These are phyloP conservation scores for Cotesia glomerata DNA, from an alignment of 1,140 invertebrate species.

Conservation along the genomic window DNA sequence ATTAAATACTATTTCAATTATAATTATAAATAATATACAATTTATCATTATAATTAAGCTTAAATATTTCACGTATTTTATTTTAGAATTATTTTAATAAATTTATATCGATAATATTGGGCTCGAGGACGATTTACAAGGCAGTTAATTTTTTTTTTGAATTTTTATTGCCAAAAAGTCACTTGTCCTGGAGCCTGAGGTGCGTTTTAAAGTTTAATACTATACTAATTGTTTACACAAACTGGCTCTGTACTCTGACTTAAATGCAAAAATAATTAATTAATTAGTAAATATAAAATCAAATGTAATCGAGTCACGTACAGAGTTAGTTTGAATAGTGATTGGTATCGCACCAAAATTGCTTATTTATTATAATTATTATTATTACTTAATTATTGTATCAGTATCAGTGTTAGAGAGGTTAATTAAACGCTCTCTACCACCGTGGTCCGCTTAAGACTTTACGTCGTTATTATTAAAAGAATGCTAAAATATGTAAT, in stretches of 20 bases:
- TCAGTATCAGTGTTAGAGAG: conserved; percentile 44
- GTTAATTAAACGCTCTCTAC: conserved; percentile 24
- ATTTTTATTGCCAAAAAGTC: conserved; percentile 15
- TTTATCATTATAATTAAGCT: neutral
- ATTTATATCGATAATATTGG: conserved; percentile 53
- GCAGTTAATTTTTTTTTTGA: conserved; percentile 20
- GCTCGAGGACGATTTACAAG: conserved; percentile 59
- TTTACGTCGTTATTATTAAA: no score
- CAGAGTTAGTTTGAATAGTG: conserved; percentile 58
- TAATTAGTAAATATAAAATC: neutral
- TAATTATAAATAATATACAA: conserved; percentile 13
- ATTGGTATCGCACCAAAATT: conserved; percentile 54
- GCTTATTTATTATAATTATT: conserved; percentile 57
- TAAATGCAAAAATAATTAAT: neutral
- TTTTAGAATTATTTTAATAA: conserved; percentile 14
- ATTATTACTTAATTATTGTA: conserved; percentile 34
- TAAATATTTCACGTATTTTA: neutral
- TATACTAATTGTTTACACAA: conserved; percentile 52
- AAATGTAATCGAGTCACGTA: conserved; percentile 49
- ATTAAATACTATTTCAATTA: conserved; percentile 3
- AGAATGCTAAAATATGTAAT: neutral
- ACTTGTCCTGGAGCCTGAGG: conserved; percentile 64
- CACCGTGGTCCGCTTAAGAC: conserved; percentile 20
- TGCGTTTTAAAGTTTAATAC: conserved; percentile 44
- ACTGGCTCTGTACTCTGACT: conserved; percentile 61